Evolutionary conservation across 2,113 vertebrate genomes (phyloP), one percentile per base, ranked within the genome.

Genomic region (Nicator chloris): DNA sequence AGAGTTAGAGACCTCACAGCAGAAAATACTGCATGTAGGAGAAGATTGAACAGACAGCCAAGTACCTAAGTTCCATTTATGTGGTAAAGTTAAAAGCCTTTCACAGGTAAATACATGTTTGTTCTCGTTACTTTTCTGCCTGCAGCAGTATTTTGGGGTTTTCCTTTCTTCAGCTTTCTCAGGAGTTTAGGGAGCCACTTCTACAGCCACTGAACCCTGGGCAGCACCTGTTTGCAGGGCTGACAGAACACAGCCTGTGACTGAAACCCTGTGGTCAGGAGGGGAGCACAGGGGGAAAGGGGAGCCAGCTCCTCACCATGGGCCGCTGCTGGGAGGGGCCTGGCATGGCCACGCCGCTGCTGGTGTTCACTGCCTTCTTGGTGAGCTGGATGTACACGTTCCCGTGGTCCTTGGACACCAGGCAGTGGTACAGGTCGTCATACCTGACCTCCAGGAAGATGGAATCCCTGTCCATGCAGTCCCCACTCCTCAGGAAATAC

Each of bases 371-470:
- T 0, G 99, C 99, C 95, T 99, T 99, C 98, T 99, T 99, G 12
- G 99, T 99, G 86, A 99, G 97, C 97, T 99, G 99, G 69, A 99
- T 98, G 4, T 99, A 99, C 2, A 99, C 98, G 39, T 99, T 99
- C 45, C 99, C 99, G 2, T 99, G 99, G 94, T 99, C 99, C 95
- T 98, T 99, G 20, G 99, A 99, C 90, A 99, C 99, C 17, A 99
- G 99, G 96, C 99, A 99, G 97, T 99, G 99, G 96, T 99, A 99
- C 70, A 99, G 99, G 87, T 99, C 98, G 0, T 99, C 99, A 0
- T 99, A 99, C 86, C 99, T 99, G 93, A 99, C 99, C 96, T 99
- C 99, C 10, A 99, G 98, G 98, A 99, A 99, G 78, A 99, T 98
- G 93, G 99, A 98, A n/a, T 99, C 99, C 0, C 99, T 98, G 85